These are phyloP conservation scores for Maccullochella peelii DNA, from an alignment of 2,113 vertebrate genomes.

Conservation along the genomic window DNA sequence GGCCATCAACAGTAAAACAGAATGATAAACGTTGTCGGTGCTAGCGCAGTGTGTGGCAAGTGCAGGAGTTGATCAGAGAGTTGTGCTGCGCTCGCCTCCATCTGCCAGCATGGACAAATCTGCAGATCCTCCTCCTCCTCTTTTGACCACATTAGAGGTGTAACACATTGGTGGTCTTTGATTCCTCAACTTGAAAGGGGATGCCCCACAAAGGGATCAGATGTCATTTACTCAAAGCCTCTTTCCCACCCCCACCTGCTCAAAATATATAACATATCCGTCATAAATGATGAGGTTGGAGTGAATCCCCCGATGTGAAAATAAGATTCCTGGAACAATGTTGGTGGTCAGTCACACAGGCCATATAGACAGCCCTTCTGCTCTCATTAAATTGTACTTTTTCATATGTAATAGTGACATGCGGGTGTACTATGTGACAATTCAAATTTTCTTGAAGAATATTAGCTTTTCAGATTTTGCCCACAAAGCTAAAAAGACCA, in stretches of 20 bases:
- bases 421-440: constrained; percentile 17
- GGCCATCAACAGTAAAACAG: constrained; percentile 57
- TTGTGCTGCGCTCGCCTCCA: constrained; percentile 38
- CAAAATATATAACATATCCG: constrained; percentile 60
- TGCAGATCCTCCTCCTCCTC: constrained; percentile 48
- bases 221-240: constrained; percentile 56
- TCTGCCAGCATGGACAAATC: constrained; percentile 65
- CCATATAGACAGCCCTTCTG: constrained; percentile 30
- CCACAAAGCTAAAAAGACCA: constrained; percentile 33
- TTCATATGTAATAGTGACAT: constrained; percentile 44
- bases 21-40: constrained; percentile 63
- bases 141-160: constrained; percentile 73
- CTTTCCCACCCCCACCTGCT: constrained; percentile 47
- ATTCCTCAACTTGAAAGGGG: constrained; percentile 69
- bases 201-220: constrained; percentile 70
- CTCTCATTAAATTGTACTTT: constrained; percentile 40
- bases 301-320: constrained; percentile 49
- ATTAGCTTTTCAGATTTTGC: constrained; percentile 12
- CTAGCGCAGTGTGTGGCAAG: constrained; percentile 77
- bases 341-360: constrained; percentile 60
- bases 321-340: constrained; percentile 59
- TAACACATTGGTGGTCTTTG: constrained; percentile 77
- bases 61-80: constrained; percentile 64
- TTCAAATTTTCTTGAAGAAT: constrained; percentile 38
- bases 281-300: constrained; percentile 65